Conservation (phyloP, 1,140 invertebrate genomes). For the Caerostris darwini region DNA sequence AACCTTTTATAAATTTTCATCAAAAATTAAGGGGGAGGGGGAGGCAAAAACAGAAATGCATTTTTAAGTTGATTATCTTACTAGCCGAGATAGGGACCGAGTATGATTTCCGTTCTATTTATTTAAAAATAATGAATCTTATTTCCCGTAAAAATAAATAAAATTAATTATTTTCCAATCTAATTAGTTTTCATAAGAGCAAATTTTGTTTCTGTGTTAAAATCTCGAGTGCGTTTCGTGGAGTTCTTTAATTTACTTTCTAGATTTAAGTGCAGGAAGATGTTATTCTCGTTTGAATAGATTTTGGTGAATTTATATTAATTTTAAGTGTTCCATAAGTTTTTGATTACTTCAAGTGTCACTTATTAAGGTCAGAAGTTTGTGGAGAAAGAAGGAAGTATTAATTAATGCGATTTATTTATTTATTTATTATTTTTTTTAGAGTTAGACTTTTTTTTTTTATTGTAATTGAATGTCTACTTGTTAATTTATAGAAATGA, state of each 20-base stretch:
- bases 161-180: slow-evolving; percentile 40
- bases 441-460: background rate
- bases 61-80: too few species aligned
- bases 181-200: slow-evolving; percentile 27
- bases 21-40: too few species aligned
- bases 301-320: background rate
- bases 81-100: background rate
- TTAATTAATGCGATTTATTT: background rate
- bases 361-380: background rate
- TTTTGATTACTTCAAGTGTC: slow-evolving; percentile 28
- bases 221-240: background rate
- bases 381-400: background rate
- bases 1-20: too few species aligned
- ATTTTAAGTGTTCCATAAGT: slow-evolving; percentile 7
- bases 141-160: background rate
- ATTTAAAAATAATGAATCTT: background rate
- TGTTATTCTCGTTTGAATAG: background rate
- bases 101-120: background rate
- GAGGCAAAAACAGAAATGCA: too few species aligned
- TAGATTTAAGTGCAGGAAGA: background rate
- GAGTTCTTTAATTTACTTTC: slow-evolving; percentile 16
- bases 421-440: background rate
- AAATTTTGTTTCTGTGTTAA: slow-evolving; percentile 24
- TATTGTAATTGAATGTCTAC: background rate
- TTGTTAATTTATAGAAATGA: background rate